These are phyloP conservation scores for Micropoecilia bifurca DNA, from an alignment of 2,797 vertebrate genomes.

Conservation along the genomic window DNA sequence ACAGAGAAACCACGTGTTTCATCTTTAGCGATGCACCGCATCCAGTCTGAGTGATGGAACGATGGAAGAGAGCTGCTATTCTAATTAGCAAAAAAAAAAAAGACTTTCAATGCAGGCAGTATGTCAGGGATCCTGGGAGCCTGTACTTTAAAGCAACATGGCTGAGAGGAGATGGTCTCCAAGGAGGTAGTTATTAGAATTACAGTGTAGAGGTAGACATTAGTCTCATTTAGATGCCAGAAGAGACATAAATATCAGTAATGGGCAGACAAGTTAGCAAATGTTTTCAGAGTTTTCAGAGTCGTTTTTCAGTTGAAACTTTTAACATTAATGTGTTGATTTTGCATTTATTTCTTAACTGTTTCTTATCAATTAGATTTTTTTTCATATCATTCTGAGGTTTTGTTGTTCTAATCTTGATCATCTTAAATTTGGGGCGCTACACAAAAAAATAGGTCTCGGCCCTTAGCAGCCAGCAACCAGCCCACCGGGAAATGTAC, in stretches of 20 bases:
- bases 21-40: neutral
- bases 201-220: slow-evolving; percentile 32
- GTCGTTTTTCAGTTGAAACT: neutral
- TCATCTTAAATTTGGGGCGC: neutral
- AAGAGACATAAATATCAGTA: slow-evolving; percentile 5
- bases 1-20: neutral
- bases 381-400: neutral
- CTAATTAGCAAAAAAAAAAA: neutral
- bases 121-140: slow-evolving; percentile 40
- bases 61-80: slow-evolving; percentile 20
- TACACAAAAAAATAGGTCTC: no score
- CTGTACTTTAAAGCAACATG: slow-evolving; percentile 42
- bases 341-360: neutral
- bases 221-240: slow-evolving; percentile 39
- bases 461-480: no score
- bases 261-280: neutral
- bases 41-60: neutral
- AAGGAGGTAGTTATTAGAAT: slow-evolving; percentile 36
- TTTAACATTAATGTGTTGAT: neutral
- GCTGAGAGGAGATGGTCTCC: slow-evolving; percentile 3
- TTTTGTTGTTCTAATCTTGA: neutral
- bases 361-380: neutral
- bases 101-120: slow-evolving; percentile 27
- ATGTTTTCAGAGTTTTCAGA: neutral
- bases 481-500: no score